Evolutionary conservation across 1,140 invertebrate species (phyloP).

Genomic region (Aphis craccivora): DNA sequence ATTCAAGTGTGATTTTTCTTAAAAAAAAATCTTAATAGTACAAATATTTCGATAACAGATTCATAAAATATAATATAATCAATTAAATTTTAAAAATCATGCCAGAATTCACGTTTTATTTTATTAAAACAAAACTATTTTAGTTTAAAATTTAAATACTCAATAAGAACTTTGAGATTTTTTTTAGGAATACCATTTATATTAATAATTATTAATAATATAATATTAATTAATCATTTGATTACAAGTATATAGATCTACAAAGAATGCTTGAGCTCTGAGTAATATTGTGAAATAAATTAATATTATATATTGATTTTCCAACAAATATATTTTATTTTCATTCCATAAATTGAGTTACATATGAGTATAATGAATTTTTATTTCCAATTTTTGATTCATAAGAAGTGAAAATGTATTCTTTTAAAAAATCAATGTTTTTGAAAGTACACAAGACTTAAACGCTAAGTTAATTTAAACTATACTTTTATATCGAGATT

Average conservation of each 20-base stretch:
- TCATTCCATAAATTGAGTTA: neutral
- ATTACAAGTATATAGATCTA: too few relatives aligned
- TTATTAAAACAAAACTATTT: too few relatives aligned
- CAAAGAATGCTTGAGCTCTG: too few relatives aligned
- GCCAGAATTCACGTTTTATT: too few relatives aligned
- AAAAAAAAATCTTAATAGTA: too few relatives aligned
- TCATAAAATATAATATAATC: too few relatives aligned
- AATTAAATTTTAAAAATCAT: too few relatives aligned
- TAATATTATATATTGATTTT: neutral
- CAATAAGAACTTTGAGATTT: too few relatives aligned
- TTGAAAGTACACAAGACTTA: neutral
- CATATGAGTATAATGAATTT: neutral
- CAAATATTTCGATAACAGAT: too few relatives aligned
- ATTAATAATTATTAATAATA: too few relatives aligned
- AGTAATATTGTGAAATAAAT: neutral
- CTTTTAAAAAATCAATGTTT: neutral
- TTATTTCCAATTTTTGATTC: neutral
- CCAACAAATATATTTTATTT: neutral
- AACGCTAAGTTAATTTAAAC: slow-evolving; percentile 2
- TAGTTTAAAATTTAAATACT: neutral
- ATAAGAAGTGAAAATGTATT: neutral
- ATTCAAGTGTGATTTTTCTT: neutral
- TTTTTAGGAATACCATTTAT: too few relatives aligned
- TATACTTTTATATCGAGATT: neutral
- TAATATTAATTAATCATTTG: too few relatives aligned